These are phyloP conservation scores for Euglossa dilemma DNA, from an alignment of 1,140 invertebrate genomes.

Conservation along the genomic window DNA sequence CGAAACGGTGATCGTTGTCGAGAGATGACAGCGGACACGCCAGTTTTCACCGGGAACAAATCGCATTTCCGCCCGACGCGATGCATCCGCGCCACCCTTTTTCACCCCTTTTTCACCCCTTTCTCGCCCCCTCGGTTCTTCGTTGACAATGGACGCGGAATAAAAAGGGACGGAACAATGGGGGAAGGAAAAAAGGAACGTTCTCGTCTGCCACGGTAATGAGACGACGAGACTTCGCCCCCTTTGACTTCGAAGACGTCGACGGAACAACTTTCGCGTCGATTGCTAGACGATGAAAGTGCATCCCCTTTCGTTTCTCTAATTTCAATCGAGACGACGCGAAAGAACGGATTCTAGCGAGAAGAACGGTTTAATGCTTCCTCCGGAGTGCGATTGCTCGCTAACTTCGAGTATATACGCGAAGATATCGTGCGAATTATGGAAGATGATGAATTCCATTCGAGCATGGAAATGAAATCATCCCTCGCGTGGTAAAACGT, in stretches of 20 bases:
- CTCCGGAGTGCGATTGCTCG: not conserved
- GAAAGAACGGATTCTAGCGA: not conserved
- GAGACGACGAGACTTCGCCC: conserved; percentile 4
- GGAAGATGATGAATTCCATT: no score
- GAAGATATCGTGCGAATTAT: not conserved
- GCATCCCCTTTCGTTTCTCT: conserved; percentile 28
- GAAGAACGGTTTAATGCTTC: not conserved
- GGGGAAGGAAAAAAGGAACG: not conserved
- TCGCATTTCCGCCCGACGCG: conserved; percentile 9
- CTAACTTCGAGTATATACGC: not conserved
- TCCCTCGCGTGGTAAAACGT: no score
- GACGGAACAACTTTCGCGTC: conserved; percentile 33
- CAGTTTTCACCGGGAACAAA: conserved; percentile 17
- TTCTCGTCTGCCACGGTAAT: not conserved
- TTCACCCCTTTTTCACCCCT: not conserved
- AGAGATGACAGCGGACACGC: not conserved
- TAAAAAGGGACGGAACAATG: not conserved
- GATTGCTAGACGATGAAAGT: conserved; percentile 21
- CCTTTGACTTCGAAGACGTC: conserved; percentile 15
- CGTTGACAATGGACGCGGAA: conserved; percentile 4
- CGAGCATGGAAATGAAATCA: no score
- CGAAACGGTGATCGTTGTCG: not conserved
- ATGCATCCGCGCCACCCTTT: not conserved
- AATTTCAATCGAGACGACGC: conserved; percentile 15
- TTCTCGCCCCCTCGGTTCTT: not conserved